Evolutionary conservation across 2,797 vertebrate genomes (phyloP).

Genomic region (Sphenodon punctatus): DNA sequence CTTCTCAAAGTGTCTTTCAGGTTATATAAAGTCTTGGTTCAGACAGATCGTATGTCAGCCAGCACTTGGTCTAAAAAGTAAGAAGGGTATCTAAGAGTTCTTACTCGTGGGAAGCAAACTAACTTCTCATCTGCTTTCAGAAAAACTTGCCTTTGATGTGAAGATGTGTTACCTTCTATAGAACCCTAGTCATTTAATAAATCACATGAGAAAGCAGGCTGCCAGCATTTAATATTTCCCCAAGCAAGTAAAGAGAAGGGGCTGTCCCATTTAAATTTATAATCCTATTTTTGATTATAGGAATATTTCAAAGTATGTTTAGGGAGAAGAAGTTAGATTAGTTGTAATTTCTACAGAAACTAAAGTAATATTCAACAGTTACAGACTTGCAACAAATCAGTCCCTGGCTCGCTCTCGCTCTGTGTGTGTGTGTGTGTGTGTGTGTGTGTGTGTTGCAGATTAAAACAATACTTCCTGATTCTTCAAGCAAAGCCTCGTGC

Average conservation of each 20-base stretch:
- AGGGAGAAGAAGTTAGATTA: neutral
- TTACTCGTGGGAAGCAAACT: neutral
- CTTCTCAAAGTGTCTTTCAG: neutral
- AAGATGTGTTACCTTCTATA: neutral
- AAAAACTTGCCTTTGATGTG: neutral
- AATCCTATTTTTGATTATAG: too few species aligned
- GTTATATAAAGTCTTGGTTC: neutral
- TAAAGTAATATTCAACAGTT: too few species aligned
- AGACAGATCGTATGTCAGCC: neutral
- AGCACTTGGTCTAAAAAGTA: neutral
- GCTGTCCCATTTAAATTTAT: neutral
- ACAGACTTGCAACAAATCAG: too few species aligned
- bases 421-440: too few species aligned
- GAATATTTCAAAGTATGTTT: too few species aligned
- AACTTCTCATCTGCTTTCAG: accelerated
- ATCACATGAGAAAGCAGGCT: neutral
- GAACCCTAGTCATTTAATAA: neutral
- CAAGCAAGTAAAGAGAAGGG: neutral
- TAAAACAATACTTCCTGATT: too few species aligned
- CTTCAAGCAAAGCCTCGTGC: neutral
- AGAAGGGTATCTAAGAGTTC: neutral
- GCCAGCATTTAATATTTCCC: neutral
- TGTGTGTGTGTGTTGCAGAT: too few species aligned
- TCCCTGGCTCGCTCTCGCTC: too few species aligned
- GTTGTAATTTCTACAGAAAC: neutral